phyloP scores from a whole-genome alignment of 2,113 vertebrate genomes.

The Poeciliopsis retropinna region DNA sequence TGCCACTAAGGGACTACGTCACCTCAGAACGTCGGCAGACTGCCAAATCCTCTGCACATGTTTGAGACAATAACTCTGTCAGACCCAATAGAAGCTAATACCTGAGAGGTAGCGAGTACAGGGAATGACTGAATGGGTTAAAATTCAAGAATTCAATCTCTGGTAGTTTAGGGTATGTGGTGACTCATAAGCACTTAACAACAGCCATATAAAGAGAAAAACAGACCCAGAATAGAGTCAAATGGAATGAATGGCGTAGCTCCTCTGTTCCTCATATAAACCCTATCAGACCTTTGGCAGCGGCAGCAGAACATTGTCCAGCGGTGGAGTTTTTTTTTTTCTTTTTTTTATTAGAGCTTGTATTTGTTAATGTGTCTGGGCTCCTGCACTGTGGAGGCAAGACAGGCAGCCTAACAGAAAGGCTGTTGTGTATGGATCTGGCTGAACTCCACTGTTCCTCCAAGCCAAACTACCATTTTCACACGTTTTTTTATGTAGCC shows the following conservation, averaged over 20 bases:
- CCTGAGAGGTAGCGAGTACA: conserved; percentile 14
- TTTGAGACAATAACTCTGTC: conserved; percentile 9
- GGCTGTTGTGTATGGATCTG: conserved; percentile 73
- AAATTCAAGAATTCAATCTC: conserved; percentile 35
- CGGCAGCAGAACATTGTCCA: conserved; percentile 61
- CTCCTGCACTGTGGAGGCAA: conserved; percentile 47
- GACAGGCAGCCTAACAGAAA: conserved; percentile 69
- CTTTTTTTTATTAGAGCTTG: conserved; percentile 74
- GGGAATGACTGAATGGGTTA: conserved; percentile 27
- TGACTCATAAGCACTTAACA: conserved; percentile 54
- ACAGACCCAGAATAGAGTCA: conserved; percentile 30
- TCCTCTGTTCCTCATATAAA: conserved; percentile 43
- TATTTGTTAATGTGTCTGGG: conserved; percentile 78
- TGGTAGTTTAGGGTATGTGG: conserved; percentile 30
- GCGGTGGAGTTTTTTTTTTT: conserved; percentile 37
- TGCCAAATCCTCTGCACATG: conserved; percentile 15
- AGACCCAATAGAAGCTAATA: conserved; percentile 9
- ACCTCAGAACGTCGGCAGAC: conserved; percentile 23
- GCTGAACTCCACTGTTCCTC: conserved; percentile 71
- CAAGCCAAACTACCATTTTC: conserved; percentile 72
- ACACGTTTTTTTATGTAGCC: conserved; percentile 69
- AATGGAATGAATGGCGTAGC: conserved; percentile 58
- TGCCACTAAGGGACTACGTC: conserved; percentile 29
- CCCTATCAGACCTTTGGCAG: conserved; percentile 58
- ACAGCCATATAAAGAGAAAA: conserved; percentile 56